Evolutionary conservation across 2,888 invertebrate species (phyloP).

Genomic region (Drosophila longiperda): DNA sequence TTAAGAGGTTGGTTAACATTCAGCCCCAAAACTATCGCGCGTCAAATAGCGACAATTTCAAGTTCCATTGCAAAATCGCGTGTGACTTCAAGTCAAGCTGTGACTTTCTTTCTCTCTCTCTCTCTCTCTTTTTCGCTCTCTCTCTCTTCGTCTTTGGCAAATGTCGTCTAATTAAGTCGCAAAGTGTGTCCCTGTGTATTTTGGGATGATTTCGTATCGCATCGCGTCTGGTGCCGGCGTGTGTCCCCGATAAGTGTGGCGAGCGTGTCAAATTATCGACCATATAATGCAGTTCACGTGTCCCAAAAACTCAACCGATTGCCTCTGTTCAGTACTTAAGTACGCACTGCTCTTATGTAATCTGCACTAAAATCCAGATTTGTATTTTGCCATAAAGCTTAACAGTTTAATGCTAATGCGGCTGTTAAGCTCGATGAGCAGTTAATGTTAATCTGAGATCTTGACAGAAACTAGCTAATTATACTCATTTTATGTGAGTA

Average conservation of each 20-base stretch:
- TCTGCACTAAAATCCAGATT: constrained; percentile 40
- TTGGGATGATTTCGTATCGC: constrained; percentile 34
- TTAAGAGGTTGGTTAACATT: constrained; percentile 18
- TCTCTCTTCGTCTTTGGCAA: constrained; percentile 33
- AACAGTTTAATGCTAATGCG: constrained; percentile 25
- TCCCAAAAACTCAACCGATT: constrained; percentile 38
- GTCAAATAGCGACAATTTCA: constrained; percentile 51
- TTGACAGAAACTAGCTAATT: neutral
- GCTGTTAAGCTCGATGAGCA: constrained; percentile 10
- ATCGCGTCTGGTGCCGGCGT: constrained; percentile 49
- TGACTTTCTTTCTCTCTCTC: neutral
- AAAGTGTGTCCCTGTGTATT: constrained; percentile 71
- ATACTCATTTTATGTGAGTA: neutral
- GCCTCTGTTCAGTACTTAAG: constrained; percentile 24
- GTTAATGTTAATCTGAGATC: constrained; percentile 25
- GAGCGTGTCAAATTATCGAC: constrained; percentile 73
- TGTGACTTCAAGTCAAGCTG: constrained; percentile 29
- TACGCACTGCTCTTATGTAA: constrained; percentile 23
- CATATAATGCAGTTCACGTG: constrained; percentile 77
- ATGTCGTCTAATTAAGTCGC: constrained; percentile 74
- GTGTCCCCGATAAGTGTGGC: constrained; percentile 70
- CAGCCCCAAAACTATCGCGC: constrained; percentile 28
- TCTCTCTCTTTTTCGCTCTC: neutral
- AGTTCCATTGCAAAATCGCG: constrained; percentile 56
- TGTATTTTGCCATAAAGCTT: constrained; percentile 37